A percentile compares a stretch with the other conserved stretches of the same genome.
Conservation (phyloP, 2,113 vertebrate genomes). For the Rallus limicola region DNA sequence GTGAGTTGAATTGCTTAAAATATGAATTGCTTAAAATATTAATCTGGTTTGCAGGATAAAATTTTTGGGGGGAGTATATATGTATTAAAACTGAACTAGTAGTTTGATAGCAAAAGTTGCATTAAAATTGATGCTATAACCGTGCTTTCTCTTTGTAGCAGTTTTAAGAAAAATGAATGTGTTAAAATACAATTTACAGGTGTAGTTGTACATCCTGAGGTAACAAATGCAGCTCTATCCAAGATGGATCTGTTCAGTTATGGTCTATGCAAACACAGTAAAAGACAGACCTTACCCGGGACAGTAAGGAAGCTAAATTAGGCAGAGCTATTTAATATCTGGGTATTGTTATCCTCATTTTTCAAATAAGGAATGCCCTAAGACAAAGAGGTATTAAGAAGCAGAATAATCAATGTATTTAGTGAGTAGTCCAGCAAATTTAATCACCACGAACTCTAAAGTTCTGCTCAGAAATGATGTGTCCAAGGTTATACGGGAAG, state of each 20-base stretch:
- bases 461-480: background rate
- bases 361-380: background rate
- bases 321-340: background rate
- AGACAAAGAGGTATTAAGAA: background rate
- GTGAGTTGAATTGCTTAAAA: background rate
- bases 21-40: background rate
- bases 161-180: background rate
- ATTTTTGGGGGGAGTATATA: background rate
- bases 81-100: background rate
- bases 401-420: background rate
- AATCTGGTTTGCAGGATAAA: background rate
- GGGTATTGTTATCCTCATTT: background rate
- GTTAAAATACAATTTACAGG: background rate
- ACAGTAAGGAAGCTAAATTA: background rate
- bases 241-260: background rate
- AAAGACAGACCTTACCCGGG: background rate
- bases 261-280: background rate
- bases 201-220: background rate
- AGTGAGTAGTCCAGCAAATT: background rate
- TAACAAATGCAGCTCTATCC: background rate
- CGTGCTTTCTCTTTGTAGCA: background rate
- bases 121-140: background rate
- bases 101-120: background rate
- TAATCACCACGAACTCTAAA: background rate
- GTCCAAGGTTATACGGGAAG: background rate